Percentiles rank a stretch among this genome's conserved stretches.
phyloP scores from a whole-genome alignment of 2,797 vertebrate genomes.

The Chiloscyllium punctatum region DNA sequence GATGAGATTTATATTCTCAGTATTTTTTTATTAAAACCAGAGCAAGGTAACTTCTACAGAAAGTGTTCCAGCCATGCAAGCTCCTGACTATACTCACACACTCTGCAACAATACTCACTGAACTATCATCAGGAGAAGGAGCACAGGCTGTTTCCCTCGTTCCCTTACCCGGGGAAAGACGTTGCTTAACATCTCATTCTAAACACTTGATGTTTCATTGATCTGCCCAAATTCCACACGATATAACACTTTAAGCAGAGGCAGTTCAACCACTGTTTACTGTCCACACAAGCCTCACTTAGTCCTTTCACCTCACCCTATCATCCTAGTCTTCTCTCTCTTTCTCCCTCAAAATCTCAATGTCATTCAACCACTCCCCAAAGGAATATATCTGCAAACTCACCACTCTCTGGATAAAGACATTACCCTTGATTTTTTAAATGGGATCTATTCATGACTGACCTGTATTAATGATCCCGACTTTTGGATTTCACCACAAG shows the following conservation, averaged over 20 bases:
- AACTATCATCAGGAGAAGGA: background rate
- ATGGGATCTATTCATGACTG: background rate
- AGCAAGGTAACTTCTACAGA: background rate
- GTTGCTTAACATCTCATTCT: background rate
- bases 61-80: background rate
- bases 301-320: background rate
- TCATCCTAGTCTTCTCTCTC: background rate
- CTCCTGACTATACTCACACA: background rate
- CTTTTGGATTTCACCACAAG: background rate
- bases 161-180: background rate
- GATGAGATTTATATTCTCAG: too few relatives aligned
- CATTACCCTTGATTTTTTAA: background rate
- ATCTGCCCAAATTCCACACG: background rate
- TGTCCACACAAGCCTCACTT: background rate
- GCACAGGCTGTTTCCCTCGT: background rate
- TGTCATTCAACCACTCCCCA: background rate
- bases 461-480: background rate
- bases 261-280: background rate
- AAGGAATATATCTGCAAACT: background rate
- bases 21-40: too few relatives aligned
- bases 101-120: background rate
- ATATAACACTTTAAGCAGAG: background rate
- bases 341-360: background rate
- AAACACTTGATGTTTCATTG: background rate
- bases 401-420: background rate